Evolutionary conservation across 1,140 invertebrate genomes (phyloP).

Genomic region (Lutraria rhynchaena): DNA sequence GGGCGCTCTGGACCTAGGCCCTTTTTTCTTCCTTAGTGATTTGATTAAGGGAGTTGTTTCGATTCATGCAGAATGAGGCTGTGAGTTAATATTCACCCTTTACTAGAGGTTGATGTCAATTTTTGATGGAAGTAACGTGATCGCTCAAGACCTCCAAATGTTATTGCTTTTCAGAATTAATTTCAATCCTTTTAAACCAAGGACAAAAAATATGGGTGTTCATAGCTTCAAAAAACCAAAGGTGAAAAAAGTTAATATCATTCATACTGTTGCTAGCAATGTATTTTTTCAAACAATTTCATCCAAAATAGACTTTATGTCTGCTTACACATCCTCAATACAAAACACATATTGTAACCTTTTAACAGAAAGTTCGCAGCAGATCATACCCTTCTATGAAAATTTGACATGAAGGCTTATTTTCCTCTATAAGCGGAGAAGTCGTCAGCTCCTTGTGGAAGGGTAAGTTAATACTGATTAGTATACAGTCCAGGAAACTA

Average conservation of each 20-base stretch:
- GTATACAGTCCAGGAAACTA: too few relatives aligned
- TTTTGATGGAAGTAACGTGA: conserved; percentile 12
- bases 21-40: not conserved
- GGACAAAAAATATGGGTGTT: not conserved
- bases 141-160: not conserved
- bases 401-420: too few relatives aligned
- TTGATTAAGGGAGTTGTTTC: conserved; percentile 32
- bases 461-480: too few relatives aligned
- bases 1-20: too few relatives aligned
- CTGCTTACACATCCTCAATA: too few relatives aligned
- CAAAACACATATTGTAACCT: too few relatives aligned
- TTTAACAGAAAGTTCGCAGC: too few relatives aligned
- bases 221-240: not conserved
- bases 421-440: too few relatives aligned
- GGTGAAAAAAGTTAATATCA: not conserved
- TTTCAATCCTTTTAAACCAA: not conserved
- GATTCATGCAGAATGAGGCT: not conserved
- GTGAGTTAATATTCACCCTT: not conserved
- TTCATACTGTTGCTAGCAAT: not conserved
- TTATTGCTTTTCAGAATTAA: conserved; percentile 8
- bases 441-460: too few relatives aligned
- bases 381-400: too few relatives aligned
- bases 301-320: not conserved
- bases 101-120: not conserved
- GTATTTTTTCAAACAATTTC: not conserved